Conservation (phyloP, 2,113 vertebrate species). For the Xenopus borealis region DNA sequence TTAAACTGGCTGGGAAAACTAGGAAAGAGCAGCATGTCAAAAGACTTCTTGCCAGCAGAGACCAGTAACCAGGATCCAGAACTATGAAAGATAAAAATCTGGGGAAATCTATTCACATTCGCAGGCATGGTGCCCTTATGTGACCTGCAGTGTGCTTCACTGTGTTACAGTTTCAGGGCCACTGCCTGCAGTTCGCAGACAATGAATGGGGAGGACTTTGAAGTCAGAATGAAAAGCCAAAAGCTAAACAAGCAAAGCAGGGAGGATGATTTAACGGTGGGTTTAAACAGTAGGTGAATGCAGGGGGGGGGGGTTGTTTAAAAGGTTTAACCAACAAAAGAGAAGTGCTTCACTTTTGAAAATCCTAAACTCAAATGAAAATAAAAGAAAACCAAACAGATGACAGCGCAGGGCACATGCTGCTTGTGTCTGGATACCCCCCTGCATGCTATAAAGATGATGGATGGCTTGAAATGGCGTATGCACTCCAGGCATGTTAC, state of each 20-base stretch:
- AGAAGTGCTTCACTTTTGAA: slow-evolving; percentile 75
- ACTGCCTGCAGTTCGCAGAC: slow-evolving; percentile 84
- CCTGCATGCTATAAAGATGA: slow-evolving; percentile 79
- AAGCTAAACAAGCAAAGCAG: slow-evolving; percentile 56
- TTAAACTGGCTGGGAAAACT: slow-evolving; percentile 54
- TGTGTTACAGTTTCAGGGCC: slow-evolving; percentile 92
- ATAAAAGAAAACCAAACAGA: slow-evolving; percentile 95
- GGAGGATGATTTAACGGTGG: slow-evolving; percentile 48
- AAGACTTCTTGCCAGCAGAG: slow-evolving; percentile 39
- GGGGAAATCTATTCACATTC: slow-evolving; percentile 68
- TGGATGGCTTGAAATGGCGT: slow-evolving; percentile 87
- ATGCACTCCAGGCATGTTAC: slow-evolving; percentile 85
- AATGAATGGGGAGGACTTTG: slow-evolving; percentile 89
- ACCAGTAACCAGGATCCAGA: slow-evolving; percentile 80
- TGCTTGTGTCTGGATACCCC: slow-evolving; percentile 81
- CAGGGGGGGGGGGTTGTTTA: slow-evolving; percentile 48
- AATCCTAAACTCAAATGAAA: slow-evolving; percentile 71
- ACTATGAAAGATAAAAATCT: slow-evolving; percentile 79
- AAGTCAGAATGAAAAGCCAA: slow-evolving; percentile 85
- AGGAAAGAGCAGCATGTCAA: slow-evolving; percentile 47
- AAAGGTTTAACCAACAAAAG: slow-evolving; percentile 70
- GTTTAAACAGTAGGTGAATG: slow-evolving; percentile 50
- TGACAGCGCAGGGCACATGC: slow-evolving; percentile 84
- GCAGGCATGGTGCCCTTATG: slow-evolving; percentile 77
- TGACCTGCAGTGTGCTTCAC: slow-evolving; percentile 95